Evolutionary conservation across 2,797 vertebrate species (phyloP), one percentile per base, ranked within the genome.

Genomic region (Propithecus deckenii): DNA sequence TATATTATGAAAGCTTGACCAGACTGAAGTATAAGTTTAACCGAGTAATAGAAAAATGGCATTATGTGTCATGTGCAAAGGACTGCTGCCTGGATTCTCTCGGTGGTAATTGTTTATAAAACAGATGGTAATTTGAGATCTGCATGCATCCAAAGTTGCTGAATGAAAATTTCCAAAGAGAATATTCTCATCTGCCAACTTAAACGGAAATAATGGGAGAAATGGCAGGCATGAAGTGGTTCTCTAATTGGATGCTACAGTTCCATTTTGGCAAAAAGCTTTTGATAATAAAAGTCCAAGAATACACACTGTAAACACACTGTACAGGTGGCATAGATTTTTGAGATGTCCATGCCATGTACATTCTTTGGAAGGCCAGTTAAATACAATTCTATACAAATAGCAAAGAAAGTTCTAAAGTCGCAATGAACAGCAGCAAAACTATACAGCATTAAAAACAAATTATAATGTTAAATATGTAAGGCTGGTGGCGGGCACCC

Each of bases 161-260:
- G 22, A 85, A 93, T 76, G 30, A 95, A 96, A 91, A 71, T 32
- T 93, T 88, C 72, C 78, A 72, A 91, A 90, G 55, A 71, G 81
- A 94, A 80, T 76, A 74, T 91, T 86, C 46, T 89, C 20, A 91
- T 81, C 43, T 41, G 12, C 48, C 69, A 86, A 65, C 55, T 93
- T 96, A 94, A 90, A 94, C 50, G 89, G 46, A 81, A 96, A 86
- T 75, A 88, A 38, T 63, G 38, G n/a, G n/a, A 52, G 15, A 92
- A 93, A 91, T 91, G 61, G 41, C 46, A 81, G 48, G 32, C 15
- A 1, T 46, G 15, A 89, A 87, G 38, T 18, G 1, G 12, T 81
- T 87, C 55, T 72, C 38, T 67, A 85, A 88, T 69, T 86, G 57
- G 32, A 89, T 81, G 22, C 12, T 57, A 23, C 15, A 86, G 55